A percentile compares a stretch with the other conserved stretches of the same genome.
These are phyloP conservation scores for Spilarctia lutea DNA, from an alignment of 2,888 invertebrate genomes.

Conservation along the genomic window DNA sequence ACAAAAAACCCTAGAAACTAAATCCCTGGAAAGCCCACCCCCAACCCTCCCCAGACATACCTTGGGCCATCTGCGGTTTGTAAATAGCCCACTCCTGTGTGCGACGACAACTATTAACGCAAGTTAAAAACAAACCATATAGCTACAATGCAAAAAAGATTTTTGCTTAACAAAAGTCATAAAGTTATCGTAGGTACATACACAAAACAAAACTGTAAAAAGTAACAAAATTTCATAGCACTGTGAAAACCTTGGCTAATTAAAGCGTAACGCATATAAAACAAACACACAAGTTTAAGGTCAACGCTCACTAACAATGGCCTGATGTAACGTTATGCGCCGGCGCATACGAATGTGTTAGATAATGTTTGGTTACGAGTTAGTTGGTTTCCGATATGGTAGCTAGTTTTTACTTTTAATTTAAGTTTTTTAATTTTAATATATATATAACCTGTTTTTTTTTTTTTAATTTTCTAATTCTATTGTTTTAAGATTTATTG, in stretches of 20 bases:
- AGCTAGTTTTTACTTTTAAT: slow-evolving; percentile 3
- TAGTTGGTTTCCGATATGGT: slow-evolving; percentile 19
- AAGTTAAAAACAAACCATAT: background rate
- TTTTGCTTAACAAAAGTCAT: slow-evolving; percentile 13
- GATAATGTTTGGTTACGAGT: slow-evolving; percentile 27
- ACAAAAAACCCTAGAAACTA: no score
- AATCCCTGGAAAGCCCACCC: no score
- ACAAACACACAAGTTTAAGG: slow-evolving; percentile 64
- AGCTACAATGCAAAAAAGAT: background rate
- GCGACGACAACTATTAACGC: background rate
- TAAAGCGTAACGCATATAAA: slow-evolving; percentile 47
- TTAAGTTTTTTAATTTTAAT: background rate
- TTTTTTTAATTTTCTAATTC: background rate
- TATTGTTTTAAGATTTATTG: no score
- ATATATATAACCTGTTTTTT: background rate
- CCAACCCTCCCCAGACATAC: no score
- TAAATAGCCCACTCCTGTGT: no score
- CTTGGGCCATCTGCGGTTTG: no score
- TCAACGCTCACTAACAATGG: slow-evolving; percentile 76
- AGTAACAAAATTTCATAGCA: slow-evolving; percentile 15
- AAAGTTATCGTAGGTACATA: background rate
- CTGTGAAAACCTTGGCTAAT: slow-evolving; percentile 37
- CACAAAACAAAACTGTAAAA: slow-evolving; percentile 14
- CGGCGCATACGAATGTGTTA: slow-evolving; percentile 48
- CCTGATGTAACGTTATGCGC: slow-evolving; percentile 71